phyloP scores from a whole-genome alignment of 2,797 vertebrate genomes.

The Danio kyathit region DNA sequence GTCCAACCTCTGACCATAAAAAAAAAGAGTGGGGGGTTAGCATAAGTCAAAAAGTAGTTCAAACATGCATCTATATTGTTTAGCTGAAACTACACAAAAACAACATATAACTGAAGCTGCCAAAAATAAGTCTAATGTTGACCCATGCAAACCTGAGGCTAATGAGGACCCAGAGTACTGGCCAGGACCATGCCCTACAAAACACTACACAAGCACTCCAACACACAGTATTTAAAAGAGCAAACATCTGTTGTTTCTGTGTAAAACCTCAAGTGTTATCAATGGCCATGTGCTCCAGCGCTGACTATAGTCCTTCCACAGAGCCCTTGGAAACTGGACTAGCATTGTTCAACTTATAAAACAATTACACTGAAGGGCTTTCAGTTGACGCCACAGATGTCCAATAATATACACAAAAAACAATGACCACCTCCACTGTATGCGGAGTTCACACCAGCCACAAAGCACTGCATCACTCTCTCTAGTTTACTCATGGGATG shows the following conservation, averaged over 20 bases:
- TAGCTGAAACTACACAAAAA: no score
- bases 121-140: neutral
- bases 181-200: neutral
- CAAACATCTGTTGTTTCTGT: conserved; percentile 23
- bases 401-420: conserved; percentile 6
- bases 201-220: neutral
- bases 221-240: conserved; percentile 4
- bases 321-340: neutral
- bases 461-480: no score
- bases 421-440: neutral
- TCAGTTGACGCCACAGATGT: conserved; percentile 5
- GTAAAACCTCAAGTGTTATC: neutral
- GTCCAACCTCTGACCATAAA: neutral
- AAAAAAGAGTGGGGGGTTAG: no score
- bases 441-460: no score
- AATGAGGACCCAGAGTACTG: neutral
- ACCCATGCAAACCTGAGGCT: neutral
- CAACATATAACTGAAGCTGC: no score
- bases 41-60: no score
- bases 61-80: no score
- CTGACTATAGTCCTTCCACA: conserved; percentile 33
- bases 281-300: conserved; percentile 7
- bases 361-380: conserved; percentile 36
- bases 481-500: no score
- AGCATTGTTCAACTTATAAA: conserved; percentile 26